A percentile compares a stretch with the other conserved stretches of the same genome.
phyloP scores from a whole-genome alignment of 2,888 invertebrate genomes.

The Formica aserva region DNA sequence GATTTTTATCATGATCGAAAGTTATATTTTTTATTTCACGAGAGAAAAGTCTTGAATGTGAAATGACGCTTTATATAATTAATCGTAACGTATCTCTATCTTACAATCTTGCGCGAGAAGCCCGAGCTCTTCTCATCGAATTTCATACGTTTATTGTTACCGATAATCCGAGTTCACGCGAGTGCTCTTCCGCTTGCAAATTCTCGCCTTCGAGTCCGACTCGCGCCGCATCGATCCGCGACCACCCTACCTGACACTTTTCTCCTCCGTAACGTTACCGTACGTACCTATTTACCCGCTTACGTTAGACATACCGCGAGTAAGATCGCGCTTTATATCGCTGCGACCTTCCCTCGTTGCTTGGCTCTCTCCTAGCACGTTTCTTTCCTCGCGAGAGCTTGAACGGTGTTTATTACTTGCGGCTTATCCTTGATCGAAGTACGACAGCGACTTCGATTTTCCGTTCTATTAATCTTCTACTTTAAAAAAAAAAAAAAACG shows the following conservation, averaged over 20 bases:
- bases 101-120: neutral
- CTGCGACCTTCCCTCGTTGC: slow-evolving; percentile 10
- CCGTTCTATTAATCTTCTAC: neutral
- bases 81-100: neutral
- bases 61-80: neutral
- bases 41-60: neutral
- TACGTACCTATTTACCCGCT: slow-evolving; percentile 60
- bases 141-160: neutral
- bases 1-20: neutral
- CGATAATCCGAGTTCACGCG: neutral
- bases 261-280: slow-evolving; percentile 62
- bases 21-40: neutral
- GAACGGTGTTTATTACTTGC: neutral
- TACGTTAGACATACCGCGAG: slow-evolving; percentile 13
- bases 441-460: neutral
- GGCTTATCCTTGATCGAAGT: slow-evolving; percentile 3
- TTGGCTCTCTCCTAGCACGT: neutral
- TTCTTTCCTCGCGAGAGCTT: slow-evolving; percentile 1
- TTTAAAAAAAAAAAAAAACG: neutral
- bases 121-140: neutral
- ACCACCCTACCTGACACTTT: slow-evolving; percentile 71
- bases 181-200: neutral
- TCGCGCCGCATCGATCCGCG: slow-evolving; percentile 77
- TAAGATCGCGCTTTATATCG: slow-evolving; percentile 26
- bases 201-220: slow-evolving; percentile 61